Base-by-base conservation (phyloP, 2,888 invertebrate species). In the Vandiemenella viatica region DNA sequence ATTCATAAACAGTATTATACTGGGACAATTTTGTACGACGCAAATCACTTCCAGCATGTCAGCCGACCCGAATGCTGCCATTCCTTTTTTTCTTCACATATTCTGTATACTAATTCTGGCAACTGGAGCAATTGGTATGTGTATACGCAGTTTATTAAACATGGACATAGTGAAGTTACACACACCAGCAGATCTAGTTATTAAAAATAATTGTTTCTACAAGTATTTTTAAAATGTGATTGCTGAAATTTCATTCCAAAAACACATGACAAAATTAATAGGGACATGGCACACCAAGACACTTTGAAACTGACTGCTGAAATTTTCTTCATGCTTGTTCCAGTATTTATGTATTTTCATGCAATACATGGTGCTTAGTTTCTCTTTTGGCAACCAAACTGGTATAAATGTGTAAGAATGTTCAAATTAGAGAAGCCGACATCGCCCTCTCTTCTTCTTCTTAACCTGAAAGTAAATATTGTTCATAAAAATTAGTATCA, bases 381-480 rank as follows among this genome's bases (percentile, higher is more conserved):
- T n/a, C n/a, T n/a, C n/a, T n/a, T n/a, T n/a, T n/a, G 13, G n/a
- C 32, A 32, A 13, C n/a, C 32, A 32, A 32, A 13, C 32, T 32
- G 32, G n/a, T 32, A 32, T n/a, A 32, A 32, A 32, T 32, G 13
- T 13, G 32, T n/a, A n/a, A n/a, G n/a, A n/a, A n/a, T n/a, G n/a
- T n/a, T n/a, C n/a, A n/a, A n/a, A n/a, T 79, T 83, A 85, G 73
- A 85, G 78, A 74, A 85, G 75, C 73, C 78, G 76, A 78, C 90
- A 89, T 75, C 81, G 82, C 66, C 82, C 83, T 78, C 86, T 86
- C 82, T 87, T 88, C 83, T 86, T 87, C 81, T 86, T 88, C 76
- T 86, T 89, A 58, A 70, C 70, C 61, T 72, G 69, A 32, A 73
- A 65, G 37, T 32, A 37, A 53, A 52, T 10, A 37, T 3, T 8